Conservation (phyloP, 1,140 invertebrate species). For the Drosophila setifemur region DNA sequence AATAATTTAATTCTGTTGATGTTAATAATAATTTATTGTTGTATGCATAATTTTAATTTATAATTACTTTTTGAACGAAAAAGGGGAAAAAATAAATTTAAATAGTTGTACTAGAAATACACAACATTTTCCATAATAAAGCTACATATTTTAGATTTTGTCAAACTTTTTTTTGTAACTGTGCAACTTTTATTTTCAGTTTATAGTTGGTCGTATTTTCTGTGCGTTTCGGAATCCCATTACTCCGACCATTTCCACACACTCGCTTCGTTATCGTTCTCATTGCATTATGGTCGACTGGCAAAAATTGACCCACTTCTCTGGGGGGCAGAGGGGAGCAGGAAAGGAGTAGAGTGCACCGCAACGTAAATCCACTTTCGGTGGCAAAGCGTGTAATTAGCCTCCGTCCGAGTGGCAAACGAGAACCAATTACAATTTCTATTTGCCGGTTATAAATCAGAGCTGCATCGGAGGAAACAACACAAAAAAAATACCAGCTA, state of each 20-base stretch:
- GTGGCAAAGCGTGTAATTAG: slow-evolving; percentile 66
- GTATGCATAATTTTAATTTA: too few relatives aligned
- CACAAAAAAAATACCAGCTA: neutral
- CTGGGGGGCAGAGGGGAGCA: neutral
- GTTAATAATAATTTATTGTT: too few relatives aligned
- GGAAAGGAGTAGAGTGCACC: slow-evolving; percentile 19
- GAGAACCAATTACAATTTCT: slow-evolving; percentile 71
- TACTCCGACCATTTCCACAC: neutral
- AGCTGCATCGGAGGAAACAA: neutral
- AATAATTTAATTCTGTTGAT: too few relatives aligned
- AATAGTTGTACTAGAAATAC: too few relatives aligned
- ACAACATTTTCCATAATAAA: too few relatives aligned
- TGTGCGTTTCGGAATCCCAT: neutral
- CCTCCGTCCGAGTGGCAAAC: slow-evolving; percentile 26
- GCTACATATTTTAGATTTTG: too few relatives aligned
- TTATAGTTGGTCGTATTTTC: neutral
- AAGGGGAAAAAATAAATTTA: too few relatives aligned
- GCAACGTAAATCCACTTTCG: slow-evolving; percentile 65
- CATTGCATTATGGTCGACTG: slow-evolving; percentile 49
- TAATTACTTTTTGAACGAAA: too few relatives aligned
- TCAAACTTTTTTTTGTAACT: too few relatives aligned
- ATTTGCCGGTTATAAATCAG: slow-evolving; percentile 65
- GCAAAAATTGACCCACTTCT: slow-evolving; percentile 33
- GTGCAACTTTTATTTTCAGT: too few relatives aligned
- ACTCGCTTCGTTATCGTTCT: slow-evolving; percentile 46